Percentiles rank a stretch among this genome's conserved stretches.
Conservation (phyloP, 2,797 vertebrate species). For the Mormyrus hasselquistii region DNA sequence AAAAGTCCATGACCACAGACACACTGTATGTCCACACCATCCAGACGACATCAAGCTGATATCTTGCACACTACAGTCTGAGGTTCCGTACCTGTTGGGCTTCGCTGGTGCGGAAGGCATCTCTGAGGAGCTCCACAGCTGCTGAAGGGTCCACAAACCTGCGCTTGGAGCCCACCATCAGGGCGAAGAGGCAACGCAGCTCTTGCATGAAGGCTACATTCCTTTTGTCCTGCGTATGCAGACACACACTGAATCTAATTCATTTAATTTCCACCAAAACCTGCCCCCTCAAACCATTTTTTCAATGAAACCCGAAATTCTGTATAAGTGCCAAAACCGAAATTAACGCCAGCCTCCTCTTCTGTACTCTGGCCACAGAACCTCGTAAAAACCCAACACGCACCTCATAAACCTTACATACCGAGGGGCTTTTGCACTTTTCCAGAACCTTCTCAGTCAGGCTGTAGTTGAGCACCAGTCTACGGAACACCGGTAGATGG, state of each 20-base stretch:
- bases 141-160: conserved; percentile 89
- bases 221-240: conserved; percentile 76
- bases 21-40: not conserved
- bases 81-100: conserved; percentile 79
- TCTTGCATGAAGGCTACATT: conserved; percentile 95
- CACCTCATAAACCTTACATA: conserved; percentile 56
- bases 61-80: not conserved
- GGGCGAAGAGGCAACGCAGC: conserved; percentile 84
- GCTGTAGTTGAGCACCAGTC: conserved; percentile 83
- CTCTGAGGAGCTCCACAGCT: conserved; percentile 81
- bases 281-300: too few species aligned
- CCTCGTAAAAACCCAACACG: not conserved
- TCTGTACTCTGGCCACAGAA: not conserved
- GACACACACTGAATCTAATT: not conserved
- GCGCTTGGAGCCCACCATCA: conserved; percentile 85
- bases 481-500: conserved; percentile 85
- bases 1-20: not conserved
- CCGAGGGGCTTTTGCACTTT: conserved; percentile 72
- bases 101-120: conserved; percentile 79
- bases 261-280: not conserved
- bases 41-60: not conserved
- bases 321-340: not conserved
- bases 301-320: not conserved
- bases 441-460: conserved; percentile 75
- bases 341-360: not conserved